These are phyloP conservation scores for Dryobotodes eremita DNA, from an alignment of 2,888 invertebrate species.

Conservation along the genomic window DNA sequence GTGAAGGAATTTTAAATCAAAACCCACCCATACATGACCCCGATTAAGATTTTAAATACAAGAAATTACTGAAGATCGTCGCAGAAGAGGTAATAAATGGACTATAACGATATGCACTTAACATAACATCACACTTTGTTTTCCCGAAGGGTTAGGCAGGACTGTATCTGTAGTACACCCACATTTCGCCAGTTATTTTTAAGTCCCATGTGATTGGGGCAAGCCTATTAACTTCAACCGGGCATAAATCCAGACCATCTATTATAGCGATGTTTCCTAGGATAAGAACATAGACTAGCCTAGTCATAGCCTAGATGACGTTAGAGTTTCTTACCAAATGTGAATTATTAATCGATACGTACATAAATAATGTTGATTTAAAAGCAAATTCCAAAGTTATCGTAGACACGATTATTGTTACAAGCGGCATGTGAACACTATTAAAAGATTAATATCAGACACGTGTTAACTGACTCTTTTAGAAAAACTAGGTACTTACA, in stretches of 20 bases:
- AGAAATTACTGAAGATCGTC: not conserved
- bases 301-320: not conserved
- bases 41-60: not conserved
- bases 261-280: not conserved
- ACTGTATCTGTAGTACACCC: not conserved
- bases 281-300: not conserved
- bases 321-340: not conserved
- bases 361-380: not conserved
- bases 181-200: not conserved
- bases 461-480: slow-evolving; percentile 28
- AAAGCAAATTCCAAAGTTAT: slow-evolving; percentile 5
- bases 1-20: not conserved
- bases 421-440: not conserved
- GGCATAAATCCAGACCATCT: too few relatives aligned
- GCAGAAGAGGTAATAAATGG: not conserved
- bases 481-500: slow-evolving; percentile 24
- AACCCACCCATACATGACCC: not conserved
- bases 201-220: not conserved
- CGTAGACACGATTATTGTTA: not conserved
- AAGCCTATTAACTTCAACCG: not conserved
- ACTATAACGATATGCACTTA: not conserved
- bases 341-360: not conserved
- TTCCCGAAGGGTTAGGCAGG: not conserved
- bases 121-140: not conserved
- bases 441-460: slow-evolving; percentile 39